Evolutionary conservation across 2,888 invertebrate genomes (phyloP), one percentile per base, ranked within the genome.

Genomic region (Tiphia femorata): DNA sequence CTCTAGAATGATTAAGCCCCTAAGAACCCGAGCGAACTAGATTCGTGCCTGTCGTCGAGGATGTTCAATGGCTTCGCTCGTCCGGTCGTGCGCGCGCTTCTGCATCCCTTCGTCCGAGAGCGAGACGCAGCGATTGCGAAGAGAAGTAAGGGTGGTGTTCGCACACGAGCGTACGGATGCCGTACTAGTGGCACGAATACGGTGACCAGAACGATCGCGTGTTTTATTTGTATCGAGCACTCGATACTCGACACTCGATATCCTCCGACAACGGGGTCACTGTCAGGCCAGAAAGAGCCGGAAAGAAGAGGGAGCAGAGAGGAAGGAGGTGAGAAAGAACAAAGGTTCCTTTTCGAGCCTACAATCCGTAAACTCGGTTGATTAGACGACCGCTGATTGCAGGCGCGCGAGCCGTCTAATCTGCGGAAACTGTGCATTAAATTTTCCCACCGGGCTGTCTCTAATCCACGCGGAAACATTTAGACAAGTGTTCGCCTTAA

Each of bases 261-360:
- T 54, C 40, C 59, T 60, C 55, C 55, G 54, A 43, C 65, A 69
- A 75, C 58, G 70, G 61, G 64, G 66, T 72, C 69, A 67, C 62
- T 67, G 70, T 63, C 73, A 73, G 58, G 21, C 49, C 52, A 43
- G 49, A 53, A 43, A 52, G 21, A 20, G n/a, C 48, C 16, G 21
- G 47, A 41, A 49, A 25, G 29, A 30, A 30, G 20, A 19, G 44
- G 30, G 3, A 23, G 12, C 25, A 23, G 2, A 20, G 38, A 38
- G 10, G 17, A 4, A 12, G 38, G 30, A 17, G 21, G 23, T 40
- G 10, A 16, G 29, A 17, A 12, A 20, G 21, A 38, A 48, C 50
- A 44, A 48, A 33, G 47, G 10, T 14, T 16, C 17, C 35, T 25
- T 37, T 47, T 46, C 16, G 23, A 12, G 35, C 38, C 50, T 42